Evolutionary conservation across 2,113 vertebrate genomes (phyloP), one percentile per base, ranked within the genome.

Genomic region (Triplophysa siluroides): DNA sequence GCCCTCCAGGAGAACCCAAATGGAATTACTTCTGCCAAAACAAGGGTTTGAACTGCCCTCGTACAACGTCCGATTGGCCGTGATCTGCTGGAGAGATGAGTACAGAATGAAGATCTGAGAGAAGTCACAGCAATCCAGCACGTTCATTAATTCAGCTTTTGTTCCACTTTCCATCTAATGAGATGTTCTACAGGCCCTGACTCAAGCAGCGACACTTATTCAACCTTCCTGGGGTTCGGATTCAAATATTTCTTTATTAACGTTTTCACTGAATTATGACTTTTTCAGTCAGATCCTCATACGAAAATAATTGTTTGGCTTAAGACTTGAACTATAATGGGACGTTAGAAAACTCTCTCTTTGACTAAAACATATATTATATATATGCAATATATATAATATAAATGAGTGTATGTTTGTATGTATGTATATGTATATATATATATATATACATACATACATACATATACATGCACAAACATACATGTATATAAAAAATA

Each of bases 21-120:
- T 65, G 74, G 64, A 78, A 86, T 83, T 70, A 65, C 81, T 82
- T 78, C 64, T 64, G 70, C 54, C 67, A 65, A 69, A 81, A 77
- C 80, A 78, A 86, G 73, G 62, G 47, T 58, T 26, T 8, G 1
- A 47, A 65, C 66, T 61, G 9, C 75, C 65, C 43, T 58, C 23
- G 41, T 64, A 45, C 64, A 81, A 65, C 45, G 47, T 24, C 50
- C 76, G 50, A 66, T 78, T 23, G 9, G 38, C 38, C 23, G 29
- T n/a, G 79, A 84, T 84, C 81, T 74, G 41, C 47, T 56, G 8
- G 24, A 8, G 56, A 74, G 75, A 67, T 74, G 73, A 13, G 9
- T 45, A 67, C 24, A 50, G 33, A 24, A 47, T 26, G 63, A 19
- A 74, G 75, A 52, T 74, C 66, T 74, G 54, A 78, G 52, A 41